Evolutionary conservation across 2,888 invertebrate species (phyloP).

Genomic region (Drosophila niveifrons): DNA sequence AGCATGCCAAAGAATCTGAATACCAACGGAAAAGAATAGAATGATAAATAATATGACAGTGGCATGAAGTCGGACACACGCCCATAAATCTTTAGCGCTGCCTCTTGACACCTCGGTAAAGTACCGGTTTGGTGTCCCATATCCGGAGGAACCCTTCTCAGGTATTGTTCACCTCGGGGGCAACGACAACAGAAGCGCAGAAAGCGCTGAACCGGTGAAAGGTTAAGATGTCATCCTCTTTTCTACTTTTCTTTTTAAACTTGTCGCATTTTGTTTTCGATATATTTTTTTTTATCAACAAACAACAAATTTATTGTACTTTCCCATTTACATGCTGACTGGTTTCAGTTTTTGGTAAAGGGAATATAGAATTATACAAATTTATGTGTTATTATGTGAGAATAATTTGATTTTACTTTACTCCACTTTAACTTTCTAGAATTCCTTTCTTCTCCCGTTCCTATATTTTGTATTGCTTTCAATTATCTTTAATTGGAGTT

Average conservation of each 20-base stretch:
- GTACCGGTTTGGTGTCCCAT: conserved; percentile 57
- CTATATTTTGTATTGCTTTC: too few relatives aligned
- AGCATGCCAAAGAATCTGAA: conserved; percentile 66
- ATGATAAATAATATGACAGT: conserved; percentile 63
- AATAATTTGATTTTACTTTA: too few relatives aligned
- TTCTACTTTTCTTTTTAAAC: conserved; percentile 26
- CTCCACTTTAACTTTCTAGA: too few relatives aligned
- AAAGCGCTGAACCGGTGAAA: conserved; percentile 63
- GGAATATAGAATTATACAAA: too few relatives aligned
- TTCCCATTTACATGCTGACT: conserved; percentile 49
- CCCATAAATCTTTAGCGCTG: conserved; percentile 71
- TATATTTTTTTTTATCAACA: conserved; percentile 56
- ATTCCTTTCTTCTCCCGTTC: too few relatives aligned
- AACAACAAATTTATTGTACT: conserved; percentile 79
- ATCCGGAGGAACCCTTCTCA: conserved; percentile 66
- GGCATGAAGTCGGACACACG: conserved; percentile 51
- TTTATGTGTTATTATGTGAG: too few relatives aligned
- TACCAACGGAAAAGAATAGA: conserved; percentile 8
- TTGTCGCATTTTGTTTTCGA: background rate
- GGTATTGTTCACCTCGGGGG: conserved; percentile 22
- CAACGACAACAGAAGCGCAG: conserved; percentile 47
- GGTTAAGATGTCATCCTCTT: conserved; percentile 72
- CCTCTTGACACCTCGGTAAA: conserved; percentile 49
- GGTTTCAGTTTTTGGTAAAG: background rate
- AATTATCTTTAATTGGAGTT: too few relatives aligned